These are phyloP conservation scores for Montipora sp. DNA, from an alignment of 64 coral and sea anemone species.

Conservation along the genomic window DNA sequence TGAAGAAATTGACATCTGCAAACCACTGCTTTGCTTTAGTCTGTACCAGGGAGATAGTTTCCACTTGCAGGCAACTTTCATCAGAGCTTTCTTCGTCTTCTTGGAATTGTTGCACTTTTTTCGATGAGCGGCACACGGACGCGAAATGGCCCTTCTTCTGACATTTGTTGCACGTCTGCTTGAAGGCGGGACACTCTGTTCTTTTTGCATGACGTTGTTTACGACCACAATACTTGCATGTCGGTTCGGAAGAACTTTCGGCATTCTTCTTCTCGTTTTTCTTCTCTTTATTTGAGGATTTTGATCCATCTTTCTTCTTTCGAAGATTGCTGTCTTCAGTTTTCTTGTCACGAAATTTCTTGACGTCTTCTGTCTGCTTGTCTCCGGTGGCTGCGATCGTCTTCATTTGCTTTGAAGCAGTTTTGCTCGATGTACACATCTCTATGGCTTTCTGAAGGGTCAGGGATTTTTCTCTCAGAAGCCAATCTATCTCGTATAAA, in stretches of 20 bases:
- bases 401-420: neutral
- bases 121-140: conserved; percentile 11
- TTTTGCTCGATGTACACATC: neutral
- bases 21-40: neutral
- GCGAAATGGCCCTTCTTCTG: neutral
- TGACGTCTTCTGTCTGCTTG: too few species aligned
- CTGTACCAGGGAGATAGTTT: neutral
- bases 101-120: neutral
- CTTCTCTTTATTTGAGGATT: neutral
- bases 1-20: neutral
- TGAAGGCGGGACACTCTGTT: conserved; percentile 1
- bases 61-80: neutral
- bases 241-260: neutral
- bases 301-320: conserved; percentile 2
- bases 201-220: neutral
- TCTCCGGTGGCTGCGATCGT: neutral
- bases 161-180: neutral
- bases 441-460: conserved; percentile 7
- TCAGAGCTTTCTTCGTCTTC: conserved; percentile 4
- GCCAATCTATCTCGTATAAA: neutral
- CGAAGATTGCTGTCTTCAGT: too few species aligned
- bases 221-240: neutral
- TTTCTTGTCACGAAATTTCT: too few species aligned
- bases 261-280: neutral
- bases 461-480: neutral